These are phyloP conservation scores for Machaerirhynchus nigripectus DNA, from an alignment of 2,113 vertebrate species.

Conservation along the genomic window DNA sequence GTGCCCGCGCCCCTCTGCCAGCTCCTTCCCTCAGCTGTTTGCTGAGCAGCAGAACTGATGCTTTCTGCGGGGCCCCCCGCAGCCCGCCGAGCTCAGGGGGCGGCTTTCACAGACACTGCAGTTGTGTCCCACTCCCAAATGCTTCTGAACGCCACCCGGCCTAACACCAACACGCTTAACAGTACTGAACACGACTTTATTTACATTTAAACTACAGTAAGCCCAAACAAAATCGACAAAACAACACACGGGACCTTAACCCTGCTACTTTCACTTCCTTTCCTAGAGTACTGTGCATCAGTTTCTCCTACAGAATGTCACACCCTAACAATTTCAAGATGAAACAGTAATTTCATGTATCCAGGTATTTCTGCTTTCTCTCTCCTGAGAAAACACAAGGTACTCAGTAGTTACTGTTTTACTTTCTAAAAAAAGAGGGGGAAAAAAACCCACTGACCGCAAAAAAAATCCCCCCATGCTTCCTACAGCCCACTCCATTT, in stretches of 20 bases:
- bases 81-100: not conserved
- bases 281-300: not conserved
- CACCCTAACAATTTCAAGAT: not conserved
- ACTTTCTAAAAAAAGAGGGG: not conserved
- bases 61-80: not conserved
- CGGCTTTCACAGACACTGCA: not conserved
- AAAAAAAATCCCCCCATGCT: not conserved
- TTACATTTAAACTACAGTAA: not conserved
- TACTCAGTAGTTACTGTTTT: not conserved
- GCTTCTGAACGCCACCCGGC: not conserved
- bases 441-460: not conserved
- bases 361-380: not conserved
- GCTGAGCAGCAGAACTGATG: not conserved
- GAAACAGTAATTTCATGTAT: not conserved
- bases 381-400: not conserved
- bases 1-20: not conserved
- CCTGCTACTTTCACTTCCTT: not conserved
- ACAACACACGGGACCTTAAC: accelerated
- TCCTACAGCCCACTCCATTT: not conserved
- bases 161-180: no score
- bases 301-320: not conserved
- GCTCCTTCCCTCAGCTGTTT: not conserved
- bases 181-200: not conserved
- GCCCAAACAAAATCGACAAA: not conserved
- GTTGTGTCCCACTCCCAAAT: not conserved